phyloP scores from a whole-genome alignment of 2,113 vertebrate genomes.

The Archilochus colubris region DNA sequence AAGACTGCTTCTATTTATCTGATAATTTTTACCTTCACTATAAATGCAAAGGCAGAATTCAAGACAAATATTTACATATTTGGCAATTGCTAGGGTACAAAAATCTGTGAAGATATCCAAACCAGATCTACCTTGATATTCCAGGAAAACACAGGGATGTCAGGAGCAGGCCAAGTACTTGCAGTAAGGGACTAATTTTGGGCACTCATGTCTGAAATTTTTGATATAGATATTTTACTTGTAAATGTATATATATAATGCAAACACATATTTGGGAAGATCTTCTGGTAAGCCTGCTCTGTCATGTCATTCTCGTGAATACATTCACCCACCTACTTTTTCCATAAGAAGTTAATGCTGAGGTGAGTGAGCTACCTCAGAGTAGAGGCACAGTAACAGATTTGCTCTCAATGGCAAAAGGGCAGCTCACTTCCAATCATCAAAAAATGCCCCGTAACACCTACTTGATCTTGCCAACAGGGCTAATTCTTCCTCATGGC shows the following conservation, averaged over 20 bases:
- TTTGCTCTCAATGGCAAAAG: background rate
- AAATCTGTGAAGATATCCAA: background rate
- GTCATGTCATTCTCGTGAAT: background rate
- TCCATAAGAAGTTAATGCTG: background rate
- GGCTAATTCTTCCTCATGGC: background rate
- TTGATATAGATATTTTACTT: background rate
- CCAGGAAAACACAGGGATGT: background rate
- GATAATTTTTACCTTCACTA: background rate
- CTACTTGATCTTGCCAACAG: background rate
- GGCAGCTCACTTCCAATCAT: background rate
- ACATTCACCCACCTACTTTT: background rate
- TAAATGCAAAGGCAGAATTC: background rate
- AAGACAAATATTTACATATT: background rate
- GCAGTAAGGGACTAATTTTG: background rate
- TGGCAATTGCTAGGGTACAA: background rate
- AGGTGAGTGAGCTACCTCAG: background rate
- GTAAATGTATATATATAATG: background rate
- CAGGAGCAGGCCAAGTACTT: background rate
- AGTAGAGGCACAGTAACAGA: rapidly evolving
- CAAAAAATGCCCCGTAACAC: background rate
- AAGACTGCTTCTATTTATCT: background rate
- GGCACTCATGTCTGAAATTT: background rate
- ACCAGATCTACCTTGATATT: background rate
- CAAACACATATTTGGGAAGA: rapidly evolving
- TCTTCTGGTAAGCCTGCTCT: background rate